phyloP scores from a whole-genome alignment of 2,888 invertebrate genomes.

The Oligia strigilis region DNA sequence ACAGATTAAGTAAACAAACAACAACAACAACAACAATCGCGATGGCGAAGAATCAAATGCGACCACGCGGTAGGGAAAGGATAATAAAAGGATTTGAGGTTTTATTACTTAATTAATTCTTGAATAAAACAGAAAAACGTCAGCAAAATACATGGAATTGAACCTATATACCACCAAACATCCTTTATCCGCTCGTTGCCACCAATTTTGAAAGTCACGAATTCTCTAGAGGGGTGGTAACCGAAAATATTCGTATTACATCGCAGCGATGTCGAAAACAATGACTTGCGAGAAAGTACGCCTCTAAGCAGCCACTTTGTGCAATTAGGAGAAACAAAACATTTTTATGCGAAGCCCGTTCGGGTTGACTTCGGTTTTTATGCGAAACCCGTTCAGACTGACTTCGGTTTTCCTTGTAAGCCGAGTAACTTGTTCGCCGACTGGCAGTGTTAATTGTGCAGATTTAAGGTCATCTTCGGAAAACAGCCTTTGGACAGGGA shows the following conservation, averaged over 20 bases:
- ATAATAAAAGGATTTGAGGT: neutral
- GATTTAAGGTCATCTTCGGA: slow-evolving; percentile 48
- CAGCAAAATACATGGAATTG: slow-evolving; percentile 27
- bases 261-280: slow-evolving; percentile 86
- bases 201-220: slow-evolving; percentile 85
- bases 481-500: slow-evolving; percentile 3
- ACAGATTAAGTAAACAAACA: neutral
- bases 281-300: slow-evolving; percentile 86
- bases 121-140: neutral
- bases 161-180: slow-evolving; percentile 65
- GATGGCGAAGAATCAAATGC: neutral
- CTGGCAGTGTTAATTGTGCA: slow-evolving; percentile 51
- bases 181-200: slow-evolving; percentile 73
- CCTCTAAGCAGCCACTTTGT: slow-evolving; percentile 87
- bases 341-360: slow-evolving; percentile 84
- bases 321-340: slow-evolving; percentile 90
- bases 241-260: slow-evolving; percentile 87
- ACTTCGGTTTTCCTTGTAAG: slow-evolving; percentile 63
- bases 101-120: neutral
- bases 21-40: neutral
- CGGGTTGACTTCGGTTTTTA: slow-evolving; percentile 70
- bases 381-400: slow-evolving; percentile 74
- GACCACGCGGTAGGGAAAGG: neutral
- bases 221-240: slow-evolving; percentile 80
- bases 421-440: slow-evolving; percentile 63